Percentiles rank a stretch among this genome's conserved stretches.
phyloP scores from a whole-genome alignment of 1,140 invertebrate species.

The Penaeus chinensis region DNA sequence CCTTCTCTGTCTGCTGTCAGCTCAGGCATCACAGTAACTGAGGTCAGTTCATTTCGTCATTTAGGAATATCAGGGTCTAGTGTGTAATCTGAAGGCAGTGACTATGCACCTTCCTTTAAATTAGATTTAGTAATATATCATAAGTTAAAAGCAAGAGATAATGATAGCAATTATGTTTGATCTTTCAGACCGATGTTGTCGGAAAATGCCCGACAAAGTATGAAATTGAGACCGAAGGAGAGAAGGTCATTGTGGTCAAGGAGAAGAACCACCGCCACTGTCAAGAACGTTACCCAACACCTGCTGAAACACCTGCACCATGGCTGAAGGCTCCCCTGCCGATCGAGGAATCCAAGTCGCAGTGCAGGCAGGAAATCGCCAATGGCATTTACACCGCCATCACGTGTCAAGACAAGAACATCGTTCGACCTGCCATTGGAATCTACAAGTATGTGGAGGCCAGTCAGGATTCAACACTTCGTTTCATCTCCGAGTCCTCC shows the following conservation, averaged over 20 bases:
- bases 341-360: conserved; percentile 39
- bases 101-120: too few relatives aligned
- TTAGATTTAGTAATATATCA: too few relatives aligned
- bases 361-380: conserved; percentile 52
- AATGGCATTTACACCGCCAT: conserved; percentile 41
- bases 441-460: conserved; percentile 44
- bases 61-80: too few relatives aligned
- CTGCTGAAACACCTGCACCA: conserved; percentile 32
- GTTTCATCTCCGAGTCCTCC: conserved; percentile 24
- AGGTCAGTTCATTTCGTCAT: conserved; percentile 17
- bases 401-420: conserved; percentile 48
- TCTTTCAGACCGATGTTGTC: conserved; percentile 50
- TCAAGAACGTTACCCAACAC: conserved; percentile 41
- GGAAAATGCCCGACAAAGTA: conserved; percentile 56
- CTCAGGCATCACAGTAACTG: conserved; percentile 27
- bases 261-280: conserved; percentile 54
- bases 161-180: not conserved
- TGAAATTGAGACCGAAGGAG: conserved; percentile 30
- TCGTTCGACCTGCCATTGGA: conserved; percentile 44
- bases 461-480: conserved; percentile 42
- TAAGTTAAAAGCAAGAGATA: not conserved
- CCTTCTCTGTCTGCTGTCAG: conserved; percentile 41
- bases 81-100: too few relatives aligned
- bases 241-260: conserved; percentile 40
- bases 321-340: conserved; percentile 53